Conservation (phyloP, 2,797 vertebrate species). For the Hemitrygon akajei region DNA sequence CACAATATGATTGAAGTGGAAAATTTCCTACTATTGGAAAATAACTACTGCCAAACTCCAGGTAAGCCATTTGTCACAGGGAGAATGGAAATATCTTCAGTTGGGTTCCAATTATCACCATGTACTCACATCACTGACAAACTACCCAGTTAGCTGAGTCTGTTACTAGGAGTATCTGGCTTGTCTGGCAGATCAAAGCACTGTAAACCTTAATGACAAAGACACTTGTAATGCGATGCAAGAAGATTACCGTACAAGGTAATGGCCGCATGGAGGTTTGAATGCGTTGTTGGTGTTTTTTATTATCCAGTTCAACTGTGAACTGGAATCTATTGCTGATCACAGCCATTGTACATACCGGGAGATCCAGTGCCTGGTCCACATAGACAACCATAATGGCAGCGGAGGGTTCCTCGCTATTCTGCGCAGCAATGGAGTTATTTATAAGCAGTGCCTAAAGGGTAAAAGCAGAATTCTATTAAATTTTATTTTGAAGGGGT, state of each 20-base stretch:
- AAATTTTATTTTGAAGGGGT: not conserved
- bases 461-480: slow-evolving; percentile 21
- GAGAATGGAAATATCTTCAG: not conserved
- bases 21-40: not conserved
- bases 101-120: not conserved
- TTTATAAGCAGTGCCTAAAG: slow-evolving; percentile 77
- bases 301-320: not conserved
- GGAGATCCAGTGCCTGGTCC: slow-evolving; percentile 76
- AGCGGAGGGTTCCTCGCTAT: slow-evolving; percentile 69
- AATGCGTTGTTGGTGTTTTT: not conserved
- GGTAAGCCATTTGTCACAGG: not conserved
- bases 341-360: slow-evolving; percentile 62
- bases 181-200: slow-evolving; percentile 41
- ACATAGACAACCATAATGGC: slow-evolving; percentile 83
- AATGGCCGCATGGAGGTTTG: no score
- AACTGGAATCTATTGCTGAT: not conserved
- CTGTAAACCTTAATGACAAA: not conserved
- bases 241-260: no score
- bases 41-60: not conserved
- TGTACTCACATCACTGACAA: not conserved
- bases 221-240: not conserved
- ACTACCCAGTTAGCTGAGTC: not conserved
- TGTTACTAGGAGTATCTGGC: not conserved
- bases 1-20: no score
- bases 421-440: slow-evolving; percentile 62